These are phyloP conservation scores for Triplophysa rosa DNA, from an alignment of 2,113 vertebrate species.

Conservation along the genomic window DNA sequence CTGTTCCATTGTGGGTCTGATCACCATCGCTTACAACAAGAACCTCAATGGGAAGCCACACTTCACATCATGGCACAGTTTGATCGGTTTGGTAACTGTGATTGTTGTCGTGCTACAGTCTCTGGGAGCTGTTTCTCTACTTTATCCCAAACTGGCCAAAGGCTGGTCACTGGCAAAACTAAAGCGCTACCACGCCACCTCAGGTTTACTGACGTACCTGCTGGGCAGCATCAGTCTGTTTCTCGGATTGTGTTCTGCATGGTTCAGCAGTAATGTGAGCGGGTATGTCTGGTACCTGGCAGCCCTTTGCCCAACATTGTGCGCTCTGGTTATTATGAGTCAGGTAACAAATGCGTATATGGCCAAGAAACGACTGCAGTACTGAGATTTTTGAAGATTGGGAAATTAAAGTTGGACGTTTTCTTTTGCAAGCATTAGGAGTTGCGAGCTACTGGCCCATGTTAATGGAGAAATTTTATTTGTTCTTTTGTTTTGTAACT, in stretches of 20 bases:
- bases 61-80: constrained; percentile 88
- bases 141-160: constrained; percentile 85
- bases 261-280: constrained; percentile 82
- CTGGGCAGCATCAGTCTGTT: constrained; percentile 84
- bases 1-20: constrained; percentile 82
- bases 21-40: constrained; percentile 86
- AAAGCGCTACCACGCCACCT: constrained; percentile 89
- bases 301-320: constrained; percentile 78
- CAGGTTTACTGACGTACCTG: constrained; percentile 86
- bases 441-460: not conserved
- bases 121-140: constrained; percentile 76
- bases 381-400: constrained; percentile 66
- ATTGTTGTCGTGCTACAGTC: constrained; percentile 77
- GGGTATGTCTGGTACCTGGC: constrained; percentile 83
- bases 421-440: not conserved
- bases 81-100: constrained; percentile 81
- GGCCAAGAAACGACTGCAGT: constrained; percentile 86
- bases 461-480: not conserved
- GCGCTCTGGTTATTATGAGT: constrained; percentile 88
- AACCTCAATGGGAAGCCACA: constrained; percentile 84
- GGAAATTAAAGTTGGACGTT: not conserved
- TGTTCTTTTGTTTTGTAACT: not conserved
- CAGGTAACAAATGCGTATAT: constrained; percentile 90
- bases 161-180: constrained; percentile 90
- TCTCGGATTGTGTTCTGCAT: constrained; percentile 85